These are phyloP conservation scores for Cepaea hortensis DNA, from an alignment of 2,888 invertebrate species.

Conservation along the genomic window DNA sequence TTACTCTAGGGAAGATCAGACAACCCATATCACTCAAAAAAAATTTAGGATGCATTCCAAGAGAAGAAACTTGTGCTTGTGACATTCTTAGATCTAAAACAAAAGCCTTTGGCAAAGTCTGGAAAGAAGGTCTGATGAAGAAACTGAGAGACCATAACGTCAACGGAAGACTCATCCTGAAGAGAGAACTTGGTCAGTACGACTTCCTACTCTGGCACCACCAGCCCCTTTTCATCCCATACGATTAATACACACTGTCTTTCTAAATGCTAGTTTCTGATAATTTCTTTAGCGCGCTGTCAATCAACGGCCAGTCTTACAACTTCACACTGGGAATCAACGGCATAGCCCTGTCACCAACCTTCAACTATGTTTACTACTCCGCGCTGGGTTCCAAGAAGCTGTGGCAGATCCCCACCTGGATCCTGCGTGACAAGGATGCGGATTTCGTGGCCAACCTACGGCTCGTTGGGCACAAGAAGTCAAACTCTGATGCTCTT, in stretches of 20 bases:
- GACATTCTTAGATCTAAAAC: too few species aligned
- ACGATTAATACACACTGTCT: not conserved
- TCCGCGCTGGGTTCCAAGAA: conserved; percentile 59
- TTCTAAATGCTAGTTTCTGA: not conserved
- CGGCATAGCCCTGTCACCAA: conserved; percentile 66
- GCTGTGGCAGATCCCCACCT: conserved; percentile 52
- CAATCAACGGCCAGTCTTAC: conserved; percentile 25
- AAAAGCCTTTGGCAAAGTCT: too few species aligned
- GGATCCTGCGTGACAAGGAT: conserved; percentile 23
- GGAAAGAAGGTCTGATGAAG: too few species aligned
- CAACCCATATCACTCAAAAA: too few species aligned
- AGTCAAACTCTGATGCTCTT: conserved; percentile 30
- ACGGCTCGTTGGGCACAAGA: conserved; percentile 33
- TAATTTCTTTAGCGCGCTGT: conserved; percentile 39
- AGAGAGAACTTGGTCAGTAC: too few species aligned
- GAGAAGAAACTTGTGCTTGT: too few species aligned
- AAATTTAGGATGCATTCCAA: too few species aligned
- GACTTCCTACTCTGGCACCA: too few species aligned
- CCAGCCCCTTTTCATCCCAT: too few species aligned
- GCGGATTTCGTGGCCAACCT: conserved; percentile 9
- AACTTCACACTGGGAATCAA: conserved; percentile 55
- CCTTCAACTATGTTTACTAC: conserved; percentile 63
- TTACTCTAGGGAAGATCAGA: too few species aligned
- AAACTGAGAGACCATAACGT: too few species aligned
- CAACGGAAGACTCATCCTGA: too few species aligned